Evolutionary conservation across 2,888 invertebrate genomes (phyloP), one percentile per base, ranked within the genome.

Genomic region (Argyresthia goedartella): DNA sequence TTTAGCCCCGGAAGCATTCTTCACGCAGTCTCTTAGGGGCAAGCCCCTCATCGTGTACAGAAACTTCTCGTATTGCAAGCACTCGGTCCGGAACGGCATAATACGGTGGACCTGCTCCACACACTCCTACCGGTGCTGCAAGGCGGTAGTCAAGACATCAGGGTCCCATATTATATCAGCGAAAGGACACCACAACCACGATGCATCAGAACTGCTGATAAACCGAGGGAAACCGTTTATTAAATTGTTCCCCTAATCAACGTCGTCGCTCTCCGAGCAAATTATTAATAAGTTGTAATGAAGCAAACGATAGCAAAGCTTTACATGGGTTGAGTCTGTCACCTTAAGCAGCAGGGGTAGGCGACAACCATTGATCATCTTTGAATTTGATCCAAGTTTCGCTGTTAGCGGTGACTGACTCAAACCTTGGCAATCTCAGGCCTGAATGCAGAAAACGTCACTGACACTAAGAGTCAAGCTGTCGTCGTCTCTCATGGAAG

Each of bases 71-170:
- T 85, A 77, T 59, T 84, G 82, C 57, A 72, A 69, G 49, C 84
- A 86, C 56, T 84, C 80, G 0, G 57, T 65, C 0, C 64, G 81
- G 9, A 78, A 76, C 41, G 76, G 75, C 0, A 61, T 79, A 10
- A 66, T 73, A 0, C 59, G 84, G 4, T 87, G 86, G 86, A 81
- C 77, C 0, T 87, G 86, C 52, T 85, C 86, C 0, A 86, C 85
- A 0, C 86, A 86, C 57, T 76, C 81, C 1, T 80, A 82, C 55
- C 82, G 79, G 58, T 77, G 78, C 54, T 86, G 85, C 59, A 82
- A 81, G 50, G 85, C 82, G 0, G 75, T 85, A 0, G 76, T 85
- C 41, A 84, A 85, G 62, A 85, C 86, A 0, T 59, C 59, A 0
- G 81, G 77, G 0, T 54, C 60, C 1, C 64, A 71, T 14, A 85